phyloP scores from a whole-genome alignment of 2,113 vertebrate genomes.

The Oncorhynchus mykiss region DNA sequence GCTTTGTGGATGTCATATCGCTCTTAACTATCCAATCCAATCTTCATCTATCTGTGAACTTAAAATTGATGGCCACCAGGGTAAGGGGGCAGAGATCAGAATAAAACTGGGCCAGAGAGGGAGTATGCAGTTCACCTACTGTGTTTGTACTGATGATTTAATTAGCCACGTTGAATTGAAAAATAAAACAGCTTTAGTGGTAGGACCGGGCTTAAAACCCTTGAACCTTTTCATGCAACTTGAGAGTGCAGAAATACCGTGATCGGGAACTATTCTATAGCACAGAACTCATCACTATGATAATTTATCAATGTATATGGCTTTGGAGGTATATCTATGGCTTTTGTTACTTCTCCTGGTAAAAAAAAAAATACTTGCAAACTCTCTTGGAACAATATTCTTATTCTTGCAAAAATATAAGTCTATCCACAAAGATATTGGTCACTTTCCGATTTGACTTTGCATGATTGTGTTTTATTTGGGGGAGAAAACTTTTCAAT shows the following conservation, averaged over 20 bases:
- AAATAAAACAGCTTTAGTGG: too few species aligned
- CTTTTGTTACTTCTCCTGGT: not conserved
- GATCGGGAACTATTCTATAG: too few species aligned
- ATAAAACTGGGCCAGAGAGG: not conserved
- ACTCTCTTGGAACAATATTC: not conserved
- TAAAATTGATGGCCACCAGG: not conserved
- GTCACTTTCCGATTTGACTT: not conserved
- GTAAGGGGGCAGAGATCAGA: not conserved
- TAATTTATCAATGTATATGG: too few species aligned
- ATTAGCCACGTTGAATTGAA: too few species aligned
- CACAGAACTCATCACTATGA: too few species aligned
- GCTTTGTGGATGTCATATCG: too few species aligned
- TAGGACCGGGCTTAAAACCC: too few species aligned
- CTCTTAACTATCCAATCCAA: too few species aligned
- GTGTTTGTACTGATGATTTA: too few species aligned
- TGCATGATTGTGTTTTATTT: not conserved
- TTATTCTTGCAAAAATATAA: not conserved
- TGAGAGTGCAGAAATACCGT: too few species aligned
- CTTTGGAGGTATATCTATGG: not conserved
- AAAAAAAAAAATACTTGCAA: not conserved
- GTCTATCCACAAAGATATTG: not conserved
- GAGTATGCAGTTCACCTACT: not conserved
- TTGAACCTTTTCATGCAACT: too few species aligned
- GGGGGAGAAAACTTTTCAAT: not conserved
- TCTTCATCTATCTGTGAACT: too few species aligned